Evolutionary conservation across 2,797 vertebrate species (phyloP).

Genomic region (Halcyon badia): DNA sequence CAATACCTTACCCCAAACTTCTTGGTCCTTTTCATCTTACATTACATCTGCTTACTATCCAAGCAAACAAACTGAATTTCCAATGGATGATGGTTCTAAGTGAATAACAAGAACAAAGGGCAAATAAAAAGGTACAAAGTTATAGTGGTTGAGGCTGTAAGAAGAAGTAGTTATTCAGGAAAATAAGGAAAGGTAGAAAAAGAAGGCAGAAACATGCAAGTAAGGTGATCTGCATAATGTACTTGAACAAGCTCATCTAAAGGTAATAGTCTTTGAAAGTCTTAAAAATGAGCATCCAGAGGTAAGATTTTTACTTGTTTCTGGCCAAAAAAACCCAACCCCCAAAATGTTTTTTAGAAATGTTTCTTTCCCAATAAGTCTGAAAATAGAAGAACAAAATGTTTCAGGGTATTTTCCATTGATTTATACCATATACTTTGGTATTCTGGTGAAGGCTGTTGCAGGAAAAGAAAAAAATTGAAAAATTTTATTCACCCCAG

Average conservation of each 20-base stretch:
- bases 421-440: not conserved
- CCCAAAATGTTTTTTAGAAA: not conserved
- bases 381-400: not conserved
- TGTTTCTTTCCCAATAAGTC: not conserved
- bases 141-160: not conserved
- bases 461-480: not conserved
- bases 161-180: not conserved
- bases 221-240: not conserved
- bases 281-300: not conserved
- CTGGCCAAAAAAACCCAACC: accelerated
- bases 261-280: not conserved
- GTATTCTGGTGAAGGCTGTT: not conserved
- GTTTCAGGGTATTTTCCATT: not conserved
- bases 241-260: not conserved
- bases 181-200: not conserved
- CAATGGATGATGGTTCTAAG: not conserved
- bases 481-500: not conserved
- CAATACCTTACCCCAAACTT: not conserved
- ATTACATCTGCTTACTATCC: not conserved
- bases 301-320: not conserved
- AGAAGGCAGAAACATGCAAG: not conserved
- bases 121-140: not conserved
- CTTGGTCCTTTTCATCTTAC: not conserved
- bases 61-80: not conserved
- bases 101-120: not conserved